Conservation (phyloP, 2,888 invertebrate species). For the Chymomyza amoena region DNA sequence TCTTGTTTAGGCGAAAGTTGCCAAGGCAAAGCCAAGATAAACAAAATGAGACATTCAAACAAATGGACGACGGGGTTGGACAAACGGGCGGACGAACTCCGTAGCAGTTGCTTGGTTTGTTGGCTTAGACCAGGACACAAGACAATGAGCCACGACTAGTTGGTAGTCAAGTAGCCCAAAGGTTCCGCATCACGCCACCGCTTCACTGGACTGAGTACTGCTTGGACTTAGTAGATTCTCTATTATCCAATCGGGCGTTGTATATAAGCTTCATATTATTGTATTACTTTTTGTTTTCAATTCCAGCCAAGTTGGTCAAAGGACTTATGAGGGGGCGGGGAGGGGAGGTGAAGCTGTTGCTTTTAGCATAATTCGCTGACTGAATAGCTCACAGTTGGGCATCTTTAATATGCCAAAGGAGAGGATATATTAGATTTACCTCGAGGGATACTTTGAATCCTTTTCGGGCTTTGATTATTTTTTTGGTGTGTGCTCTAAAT, state of each 20-base stretch:
- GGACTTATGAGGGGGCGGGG: not conserved
- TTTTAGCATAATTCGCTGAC: not conserved
- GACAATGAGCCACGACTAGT: not conserved
- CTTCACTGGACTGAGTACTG: not conserved
- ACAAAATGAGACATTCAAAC: not conserved
- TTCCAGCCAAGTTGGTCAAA: not conserved
- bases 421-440: too few relatives aligned
- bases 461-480: too few relatives aligned
- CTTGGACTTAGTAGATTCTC: not conserved
- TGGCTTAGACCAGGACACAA: not conserved
- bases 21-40: constrained; percentile 5
- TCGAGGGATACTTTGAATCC: too few relatives aligned
- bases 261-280: constrained; percentile 57
- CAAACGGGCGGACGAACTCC: not conserved
- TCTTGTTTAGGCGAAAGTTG: constrained; percentile 44
- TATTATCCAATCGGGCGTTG: not conserved
- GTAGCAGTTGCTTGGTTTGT: not conserved
- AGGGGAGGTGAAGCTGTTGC: not conserved
- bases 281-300: constrained; percentile 55
- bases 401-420: not conserved
- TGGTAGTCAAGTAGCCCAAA: not conserved
- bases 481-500: too few relatives aligned
- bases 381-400: not conserved
- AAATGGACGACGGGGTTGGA: not conserved
- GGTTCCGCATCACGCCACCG: not conserved